Conservation (phyloP, 2,113 vertebrate genomes). For the Corapipo altera region DNA sequence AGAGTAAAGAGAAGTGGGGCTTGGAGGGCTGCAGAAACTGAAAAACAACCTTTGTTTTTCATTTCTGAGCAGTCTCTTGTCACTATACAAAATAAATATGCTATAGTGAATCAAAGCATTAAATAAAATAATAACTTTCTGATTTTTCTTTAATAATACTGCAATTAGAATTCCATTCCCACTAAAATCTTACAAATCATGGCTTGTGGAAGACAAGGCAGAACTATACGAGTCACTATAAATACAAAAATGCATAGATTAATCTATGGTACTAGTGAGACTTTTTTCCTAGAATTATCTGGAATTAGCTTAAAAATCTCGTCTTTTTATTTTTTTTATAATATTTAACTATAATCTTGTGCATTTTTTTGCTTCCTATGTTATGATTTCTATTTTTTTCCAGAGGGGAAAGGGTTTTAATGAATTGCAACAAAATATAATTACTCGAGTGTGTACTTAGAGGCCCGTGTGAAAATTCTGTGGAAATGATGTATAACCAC, state of each 20-base stretch:
- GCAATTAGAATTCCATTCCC: background rate
- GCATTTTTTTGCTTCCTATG: background rate
- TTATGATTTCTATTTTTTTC: background rate
- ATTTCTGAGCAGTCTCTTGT: background rate
- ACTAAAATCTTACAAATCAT: background rate
- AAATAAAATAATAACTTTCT: background rate
- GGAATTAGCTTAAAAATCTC: background rate
- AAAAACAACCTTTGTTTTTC: background rate
- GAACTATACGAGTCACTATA: background rate
- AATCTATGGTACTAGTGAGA: background rate
- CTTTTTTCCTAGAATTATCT: background rate
- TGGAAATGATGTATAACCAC: background rate
- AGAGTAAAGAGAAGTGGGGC: background rate
- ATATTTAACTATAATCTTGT: background rate
- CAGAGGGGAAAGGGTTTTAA: background rate
- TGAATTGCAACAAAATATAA: background rate
- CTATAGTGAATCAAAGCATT: accelerated
- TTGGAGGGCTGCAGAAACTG: background rate
- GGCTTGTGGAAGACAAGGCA: background rate
- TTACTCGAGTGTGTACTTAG: background rate
- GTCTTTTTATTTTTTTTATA: background rate
- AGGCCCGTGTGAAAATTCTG: background rate
- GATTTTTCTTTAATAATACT: background rate
- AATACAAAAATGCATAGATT: background rate
- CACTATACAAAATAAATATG: background rate